Evolutionary conservation across 2,888 invertebrate species (phyloP), one percentile per base, ranked within the genome.

Genomic region (Drosophila mettleri): DNA sequence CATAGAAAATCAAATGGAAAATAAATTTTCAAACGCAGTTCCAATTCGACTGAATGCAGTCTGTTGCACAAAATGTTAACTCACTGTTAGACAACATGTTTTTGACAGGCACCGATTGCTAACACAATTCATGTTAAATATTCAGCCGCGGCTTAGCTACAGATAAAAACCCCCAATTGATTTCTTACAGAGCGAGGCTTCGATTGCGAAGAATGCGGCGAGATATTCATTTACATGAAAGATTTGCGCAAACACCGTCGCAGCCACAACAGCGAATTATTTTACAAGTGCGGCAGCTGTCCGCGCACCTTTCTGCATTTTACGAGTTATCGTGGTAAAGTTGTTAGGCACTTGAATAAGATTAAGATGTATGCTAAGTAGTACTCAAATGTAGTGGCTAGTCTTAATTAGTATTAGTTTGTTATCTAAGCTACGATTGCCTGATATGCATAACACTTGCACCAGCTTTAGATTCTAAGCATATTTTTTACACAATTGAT

Each of bases 231-330:
- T 41, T 76, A 78, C 69, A 72, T 73, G 38, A 83, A 76, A 86
- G 89, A 89, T 49, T 75, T 88, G 55, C 90, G 86, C 61, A 88
- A 89, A 66, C 89, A 90, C 72, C 83, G 85, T 34, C 89, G 89
- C 69, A 82, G 62, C 59, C 89, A 89, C 70, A 88, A 78, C 59
- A 74, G 77, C 36, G 79, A 89, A 55, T 61, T 74, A 41, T 89
- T 89, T 89, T 89, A 90, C 88, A 89, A 89, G 67, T 89, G 89
- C 57, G 76, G 78, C 41, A 49, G 78, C 55, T 89, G 89, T 66
- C 70, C 86, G 29, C 76, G 76, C 54, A 77, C 89, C 7, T 89
- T 90, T 81, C 66, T 77, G 65, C 89, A 86, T 67, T 89, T 83
- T 80, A 85, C 83, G 60, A 75, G 75, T 24, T 86, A 77, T 63